These are phyloP conservation scores for Periophthalmus magnuspinnatus DNA, from an alignment of 2,797 vertebrate genomes.

Conservation along the genomic window DNA sequence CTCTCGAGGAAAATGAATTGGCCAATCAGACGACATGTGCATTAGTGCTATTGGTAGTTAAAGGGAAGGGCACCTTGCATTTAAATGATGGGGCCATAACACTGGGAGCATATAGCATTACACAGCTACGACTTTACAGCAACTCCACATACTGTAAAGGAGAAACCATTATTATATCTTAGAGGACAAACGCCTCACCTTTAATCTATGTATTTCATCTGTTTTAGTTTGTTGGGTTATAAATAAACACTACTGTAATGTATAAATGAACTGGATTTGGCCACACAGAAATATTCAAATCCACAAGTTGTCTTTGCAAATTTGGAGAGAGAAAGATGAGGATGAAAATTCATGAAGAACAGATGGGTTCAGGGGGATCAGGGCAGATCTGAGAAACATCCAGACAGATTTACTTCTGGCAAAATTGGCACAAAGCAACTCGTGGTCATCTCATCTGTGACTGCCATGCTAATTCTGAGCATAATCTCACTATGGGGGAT, in stretches of 20 bases:
- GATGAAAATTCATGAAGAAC: slow-evolving; percentile 68
- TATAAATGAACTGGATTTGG: slow-evolving; percentile 13
- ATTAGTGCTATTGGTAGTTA: slow-evolving; percentile 56
- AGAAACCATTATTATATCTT: neutral
- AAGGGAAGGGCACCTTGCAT: slow-evolving; percentile 64
- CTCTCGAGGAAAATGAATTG: slow-evolving; percentile 14
- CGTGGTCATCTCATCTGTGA: slow-evolving; percentile 34
- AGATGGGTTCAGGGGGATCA: slow-evolving; percentile 51
- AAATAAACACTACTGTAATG: neutral
- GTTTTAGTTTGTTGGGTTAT: neutral
- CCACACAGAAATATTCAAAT: slow-evolving; percentile 31
- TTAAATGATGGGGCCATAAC: slow-evolving; percentile 43
- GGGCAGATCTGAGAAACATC: slow-evolving; percentile 57
- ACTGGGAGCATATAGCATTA: slow-evolving; percentile 28
- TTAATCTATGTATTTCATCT: too few relatives aligned
- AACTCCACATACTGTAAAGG: neutral
- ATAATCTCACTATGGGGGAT: neutral
- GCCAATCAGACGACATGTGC: slow-evolving; percentile 36
- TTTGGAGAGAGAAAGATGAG: slow-evolving; percentile 47
- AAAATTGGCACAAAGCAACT: slow-evolving; percentile 34
- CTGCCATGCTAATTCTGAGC: slow-evolving; percentile 25
- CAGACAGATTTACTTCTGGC: slow-evolving; percentile 48
- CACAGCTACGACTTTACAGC: slow-evolving; percentile 37
- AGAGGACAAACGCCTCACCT: neutral
- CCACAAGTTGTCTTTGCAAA: slow-evolving; percentile 50